These are phyloP conservation scores for Pterocles gutturalis DNA, from an alignment of 2,113 vertebrate genomes.

Conservation along the genomic window DNA sequence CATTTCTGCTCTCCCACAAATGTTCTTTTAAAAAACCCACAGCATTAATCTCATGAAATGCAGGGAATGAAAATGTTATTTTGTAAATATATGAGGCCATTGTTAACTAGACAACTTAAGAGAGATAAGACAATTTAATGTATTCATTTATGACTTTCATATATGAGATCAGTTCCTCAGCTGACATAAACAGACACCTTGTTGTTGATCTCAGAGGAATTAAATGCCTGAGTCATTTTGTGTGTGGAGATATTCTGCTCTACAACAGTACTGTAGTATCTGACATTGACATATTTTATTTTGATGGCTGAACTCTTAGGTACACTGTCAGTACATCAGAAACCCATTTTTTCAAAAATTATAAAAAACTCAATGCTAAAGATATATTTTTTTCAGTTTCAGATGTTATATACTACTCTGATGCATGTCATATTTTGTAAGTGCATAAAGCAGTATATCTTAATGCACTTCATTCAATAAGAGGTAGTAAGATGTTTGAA, in stretches of 20 bases:
- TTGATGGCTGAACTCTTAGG: background rate
- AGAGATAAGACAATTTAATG: background rate
- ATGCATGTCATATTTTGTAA: background rate
- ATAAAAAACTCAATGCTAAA: background rate
- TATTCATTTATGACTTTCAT: background rate
- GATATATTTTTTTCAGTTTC: background rate
- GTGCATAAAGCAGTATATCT: background rate
- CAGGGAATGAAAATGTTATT: background rate
- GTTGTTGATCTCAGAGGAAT: background rate
- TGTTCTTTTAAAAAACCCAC: background rate
- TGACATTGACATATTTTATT: background rate
- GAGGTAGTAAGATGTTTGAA: background rate
- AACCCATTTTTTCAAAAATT: background rate
- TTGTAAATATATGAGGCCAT: background rate
- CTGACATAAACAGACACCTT: background rate
- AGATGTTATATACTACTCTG: background rate
- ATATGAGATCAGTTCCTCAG: background rate
- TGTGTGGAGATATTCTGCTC: background rate
- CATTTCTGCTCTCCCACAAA: background rate
- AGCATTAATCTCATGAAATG: background rate
- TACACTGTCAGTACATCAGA: background rate
- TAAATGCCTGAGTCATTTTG: background rate
- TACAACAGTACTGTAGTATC: background rate
- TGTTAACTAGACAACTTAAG: background rate
- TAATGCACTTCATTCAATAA: background rate